A percentile compares a stretch with the other conserved stretches of the same genome.
Evolutionary conservation across 1,140 invertebrate genomes (phyloP).

Genomic region (Octopus sinensis): DNA sequence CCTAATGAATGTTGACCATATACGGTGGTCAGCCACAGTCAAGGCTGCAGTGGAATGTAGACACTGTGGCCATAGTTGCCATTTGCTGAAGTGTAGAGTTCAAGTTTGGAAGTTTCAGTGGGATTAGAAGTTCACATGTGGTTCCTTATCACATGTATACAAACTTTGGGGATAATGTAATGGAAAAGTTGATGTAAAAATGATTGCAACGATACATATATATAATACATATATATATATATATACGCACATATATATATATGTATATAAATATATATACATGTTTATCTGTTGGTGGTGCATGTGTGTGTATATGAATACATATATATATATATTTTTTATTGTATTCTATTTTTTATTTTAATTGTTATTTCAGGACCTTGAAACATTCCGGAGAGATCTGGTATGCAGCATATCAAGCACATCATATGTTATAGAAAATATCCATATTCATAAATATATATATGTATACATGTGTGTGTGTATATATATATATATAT

Average conservation of each 20-base stretch:
- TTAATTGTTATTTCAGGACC: conserved; percentile 41
- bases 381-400: conserved; percentile 55
- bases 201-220: no score
- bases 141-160: no score
- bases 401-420: conserved; percentile 53
- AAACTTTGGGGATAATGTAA: no score
- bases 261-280: neutral
- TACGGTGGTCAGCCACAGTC: no score
- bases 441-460: neutral
- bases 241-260: neutral
- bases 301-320: neutral
- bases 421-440: conserved; percentile 34
- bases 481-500: neutral
- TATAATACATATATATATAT: neutral
- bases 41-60: no score
- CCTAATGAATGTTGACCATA: no score
- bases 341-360: conserved; percentile 9
- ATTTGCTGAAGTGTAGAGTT: no score
- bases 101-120: no score
- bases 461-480: neutral
- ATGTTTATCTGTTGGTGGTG: neutral
- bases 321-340: neutral
- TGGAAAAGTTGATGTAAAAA: no score
- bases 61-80: no score
- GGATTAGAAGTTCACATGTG: no score